These are phyloP conservation scores for Oreochromis niloticus DNA, from an alignment of 2,113 vertebrate genomes.

Conservation along the genomic window DNA sequence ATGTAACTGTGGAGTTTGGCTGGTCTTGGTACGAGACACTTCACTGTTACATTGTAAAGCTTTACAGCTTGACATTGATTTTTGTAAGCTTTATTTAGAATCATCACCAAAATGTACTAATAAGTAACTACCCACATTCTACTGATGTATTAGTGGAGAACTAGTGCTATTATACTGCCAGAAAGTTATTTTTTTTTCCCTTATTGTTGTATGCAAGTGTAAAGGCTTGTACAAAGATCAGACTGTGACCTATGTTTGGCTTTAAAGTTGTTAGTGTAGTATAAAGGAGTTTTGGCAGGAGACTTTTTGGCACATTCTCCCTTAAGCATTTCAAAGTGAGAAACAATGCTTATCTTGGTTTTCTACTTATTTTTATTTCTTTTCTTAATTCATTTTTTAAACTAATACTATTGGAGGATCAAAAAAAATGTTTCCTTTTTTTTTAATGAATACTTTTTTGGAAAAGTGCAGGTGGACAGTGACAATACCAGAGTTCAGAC, in stretches of 20 bases:
- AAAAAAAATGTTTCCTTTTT: background rate
- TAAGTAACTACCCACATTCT: background rate
- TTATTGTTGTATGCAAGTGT: background rate
- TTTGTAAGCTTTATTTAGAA: background rate
- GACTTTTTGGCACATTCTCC: background rate
- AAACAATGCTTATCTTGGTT: background rate
- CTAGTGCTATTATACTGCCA: background rate
- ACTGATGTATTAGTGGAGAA: background rate
- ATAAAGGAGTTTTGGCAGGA: background rate
- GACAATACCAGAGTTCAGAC: background rate
- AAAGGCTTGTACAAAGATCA: background rate
- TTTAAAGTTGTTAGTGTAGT: background rate
- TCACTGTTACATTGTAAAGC: background rate
- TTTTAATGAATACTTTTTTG: background rate
- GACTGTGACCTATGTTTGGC: background rate
- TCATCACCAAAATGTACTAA: background rate
- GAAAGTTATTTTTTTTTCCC: background rate
- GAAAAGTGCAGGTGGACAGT: background rate
- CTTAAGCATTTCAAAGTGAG: background rate
- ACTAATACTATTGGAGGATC: background rate
- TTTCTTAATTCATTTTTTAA: background rate
- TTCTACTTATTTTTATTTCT: background rate
- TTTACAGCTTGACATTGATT: background rate
- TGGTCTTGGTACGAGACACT: background rate
- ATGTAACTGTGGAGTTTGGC: background rate